Conservation (phyloP, 2,113 vertebrate species). For the Rousettus leschenaultii region DNA sequence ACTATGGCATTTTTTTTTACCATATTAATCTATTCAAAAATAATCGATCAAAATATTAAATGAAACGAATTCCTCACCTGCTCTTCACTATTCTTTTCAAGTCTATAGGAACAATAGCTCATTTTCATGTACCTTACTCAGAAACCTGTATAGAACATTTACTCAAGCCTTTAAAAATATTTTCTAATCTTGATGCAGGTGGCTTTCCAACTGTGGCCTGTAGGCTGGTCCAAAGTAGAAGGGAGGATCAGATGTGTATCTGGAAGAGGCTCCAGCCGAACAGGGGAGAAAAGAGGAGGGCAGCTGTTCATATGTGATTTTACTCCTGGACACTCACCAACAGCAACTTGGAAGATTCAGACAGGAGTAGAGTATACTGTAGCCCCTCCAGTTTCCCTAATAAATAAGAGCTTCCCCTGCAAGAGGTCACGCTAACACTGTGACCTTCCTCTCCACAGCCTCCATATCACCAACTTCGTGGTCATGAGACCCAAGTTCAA, state of each 20-base stretch:
- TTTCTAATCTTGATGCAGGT: constrained; percentile 2
- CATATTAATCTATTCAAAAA: constrained; percentile 29
- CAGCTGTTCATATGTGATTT: background rate
- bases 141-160: background rate
- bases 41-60: constrained; percentile 38
- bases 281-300: background rate
- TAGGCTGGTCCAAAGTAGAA: background rate
- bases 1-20: background rate
- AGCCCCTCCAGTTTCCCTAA: background rate
- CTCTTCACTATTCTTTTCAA: constrained; percentile 1
- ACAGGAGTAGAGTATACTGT: background rate
- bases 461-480: background rate
- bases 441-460: background rate
- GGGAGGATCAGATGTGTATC: background rate
- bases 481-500: background rate
- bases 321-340: background rate
- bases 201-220: constrained; percentile 6
- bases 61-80: background rate
- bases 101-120: background rate
- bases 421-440: background rate
- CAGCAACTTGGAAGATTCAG: background rate
- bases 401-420: background rate
- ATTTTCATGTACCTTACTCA: background rate
- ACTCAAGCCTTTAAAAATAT: constrained; percentile 5
- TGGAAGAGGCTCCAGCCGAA: background rate